These are phyloP conservation scores for Sitta europaea DNA, from an alignment of 2,113 vertebrate genomes.

Conservation along the genomic window DNA sequence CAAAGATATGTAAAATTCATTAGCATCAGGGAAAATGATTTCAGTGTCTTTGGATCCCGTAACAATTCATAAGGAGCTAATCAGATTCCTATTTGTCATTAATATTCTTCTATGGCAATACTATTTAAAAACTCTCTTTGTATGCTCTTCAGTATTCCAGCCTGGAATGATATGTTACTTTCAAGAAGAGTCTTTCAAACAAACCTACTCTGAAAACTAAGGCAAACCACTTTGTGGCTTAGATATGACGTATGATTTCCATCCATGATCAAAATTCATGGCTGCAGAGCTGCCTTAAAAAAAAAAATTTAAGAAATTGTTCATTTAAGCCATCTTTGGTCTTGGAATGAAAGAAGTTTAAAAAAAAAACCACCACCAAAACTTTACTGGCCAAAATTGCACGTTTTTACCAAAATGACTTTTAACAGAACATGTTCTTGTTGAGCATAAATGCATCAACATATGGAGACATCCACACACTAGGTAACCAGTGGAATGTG, in stretches of 20 bases:
- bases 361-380: background rate
- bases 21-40: background rate
- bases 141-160: background rate
- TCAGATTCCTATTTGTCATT: background rate
- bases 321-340: background rate
- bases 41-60: background rate
- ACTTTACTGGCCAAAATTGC: background rate
- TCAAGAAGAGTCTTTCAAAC: background rate
- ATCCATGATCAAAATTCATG: background rate
- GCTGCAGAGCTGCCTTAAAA: background rate
- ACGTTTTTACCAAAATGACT: background rate
- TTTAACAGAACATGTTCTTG: background rate
- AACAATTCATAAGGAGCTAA: background rate
- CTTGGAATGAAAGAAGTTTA: background rate
- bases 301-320: no score
- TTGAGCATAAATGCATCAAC: background rate
- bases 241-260: background rate
- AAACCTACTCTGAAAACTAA: background rate
- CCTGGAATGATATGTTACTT: background rate
- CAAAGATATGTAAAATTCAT: background rate
- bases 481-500: background rate
- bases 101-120: background rate
- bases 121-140: background rate
- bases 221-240: background rate
- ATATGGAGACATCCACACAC: background rate